Evolutionary conservation across 2,888 invertebrate species (phyloP).

Genomic region (Steinernema hermaphroditum): DNA sequence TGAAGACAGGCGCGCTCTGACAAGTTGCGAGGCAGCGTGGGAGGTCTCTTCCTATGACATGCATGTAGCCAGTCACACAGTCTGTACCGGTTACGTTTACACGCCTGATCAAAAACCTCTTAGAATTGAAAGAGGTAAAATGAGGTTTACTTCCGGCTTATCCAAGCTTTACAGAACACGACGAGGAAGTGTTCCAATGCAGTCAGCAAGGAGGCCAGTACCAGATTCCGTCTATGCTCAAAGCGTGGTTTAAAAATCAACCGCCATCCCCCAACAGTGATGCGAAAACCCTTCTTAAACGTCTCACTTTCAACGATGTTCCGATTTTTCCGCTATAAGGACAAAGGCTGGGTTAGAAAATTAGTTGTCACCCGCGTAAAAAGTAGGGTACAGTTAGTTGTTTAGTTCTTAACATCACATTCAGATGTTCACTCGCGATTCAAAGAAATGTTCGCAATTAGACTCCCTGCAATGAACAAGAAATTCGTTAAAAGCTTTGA

Average conservation of each 20-base stretch:
- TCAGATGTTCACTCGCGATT: conserved; percentile 34
- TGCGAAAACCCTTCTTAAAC: neutral
- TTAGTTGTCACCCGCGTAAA: neutral
- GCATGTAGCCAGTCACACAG: conserved; percentile 34
- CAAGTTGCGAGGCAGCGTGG: conserved; percentile 37
- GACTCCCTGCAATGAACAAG: conserved; percentile 2
- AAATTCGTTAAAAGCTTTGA: conserved; percentile 15
- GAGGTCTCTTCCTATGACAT: conserved; percentile 3
- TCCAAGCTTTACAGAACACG: neutral
- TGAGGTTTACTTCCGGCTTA: neutral
- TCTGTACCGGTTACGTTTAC: conserved; percentile 29
- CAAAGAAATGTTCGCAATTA: conserved; percentile 32
- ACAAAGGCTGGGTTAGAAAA: neutral
- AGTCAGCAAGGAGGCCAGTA: no score
- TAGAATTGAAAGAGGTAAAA: conserved; percentile 6
- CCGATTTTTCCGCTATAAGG: neutral
- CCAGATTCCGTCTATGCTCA: conserved; percentile 3
- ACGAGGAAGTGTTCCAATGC: neutral
- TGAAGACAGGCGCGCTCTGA: conserved; percentile 33
- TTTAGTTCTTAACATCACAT: neutral
- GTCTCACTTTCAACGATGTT: conserved; percentile 7
- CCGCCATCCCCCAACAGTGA: neutral
- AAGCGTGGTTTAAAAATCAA: conserved; percentile 36
- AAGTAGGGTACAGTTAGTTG: neutral
- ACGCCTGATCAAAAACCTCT: conserved; percentile 31